Percentiles rank a stretch among this genome's conserved stretches.
Evolutionary conservation across 37 sponge, comb jelly and placozoan genomes (phyloP).

Genomic region (Lycopodina hypogea): DNA sequence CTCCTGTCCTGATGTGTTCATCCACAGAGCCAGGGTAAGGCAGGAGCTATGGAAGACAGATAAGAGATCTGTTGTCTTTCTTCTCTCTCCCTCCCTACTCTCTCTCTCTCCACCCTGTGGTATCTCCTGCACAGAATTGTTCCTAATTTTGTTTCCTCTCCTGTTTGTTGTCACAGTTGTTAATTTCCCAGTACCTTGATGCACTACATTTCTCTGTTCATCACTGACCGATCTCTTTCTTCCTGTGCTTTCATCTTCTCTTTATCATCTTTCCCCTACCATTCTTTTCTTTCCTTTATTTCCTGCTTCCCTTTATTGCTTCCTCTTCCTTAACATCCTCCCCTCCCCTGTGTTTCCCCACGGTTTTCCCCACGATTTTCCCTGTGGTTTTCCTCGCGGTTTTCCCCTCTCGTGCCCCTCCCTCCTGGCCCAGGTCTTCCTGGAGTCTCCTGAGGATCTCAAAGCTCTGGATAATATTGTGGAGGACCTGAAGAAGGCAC

Average conservation of each 20-base stretch:
- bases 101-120: too few relatives aligned
- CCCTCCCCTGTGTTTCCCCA: too few relatives aligned
- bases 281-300: not conserved
- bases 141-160: too few relatives aligned
- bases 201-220: too few relatives aligned
- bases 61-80: not conserved
- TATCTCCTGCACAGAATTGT: too few relatives aligned
- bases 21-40: slow-evolving; percentile 67
- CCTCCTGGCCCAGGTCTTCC: not conserved
- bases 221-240: too few relatives aligned
- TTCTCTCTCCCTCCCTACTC: not conserved
- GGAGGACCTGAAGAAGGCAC: slow-evolving; percentile 39
- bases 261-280: not conserved
- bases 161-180: too few relatives aligned
- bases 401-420: not conserved
- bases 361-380: not conserved
- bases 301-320: not conserved
- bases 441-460: slow-evolving; percentile 38
- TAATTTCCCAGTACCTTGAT: too few relatives aligned
- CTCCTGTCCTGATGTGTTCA: slow-evolving; percentile 33
- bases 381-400: not conserved
- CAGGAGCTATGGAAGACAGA: not conserved
- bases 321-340: too few relatives aligned
- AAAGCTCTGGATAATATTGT: not conserved
- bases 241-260: not conserved